These are phyloP conservation scores for Apis laboriosa DNA, from an alignment of 1,140 invertebrate species.

Conservation along the genomic window DNA sequence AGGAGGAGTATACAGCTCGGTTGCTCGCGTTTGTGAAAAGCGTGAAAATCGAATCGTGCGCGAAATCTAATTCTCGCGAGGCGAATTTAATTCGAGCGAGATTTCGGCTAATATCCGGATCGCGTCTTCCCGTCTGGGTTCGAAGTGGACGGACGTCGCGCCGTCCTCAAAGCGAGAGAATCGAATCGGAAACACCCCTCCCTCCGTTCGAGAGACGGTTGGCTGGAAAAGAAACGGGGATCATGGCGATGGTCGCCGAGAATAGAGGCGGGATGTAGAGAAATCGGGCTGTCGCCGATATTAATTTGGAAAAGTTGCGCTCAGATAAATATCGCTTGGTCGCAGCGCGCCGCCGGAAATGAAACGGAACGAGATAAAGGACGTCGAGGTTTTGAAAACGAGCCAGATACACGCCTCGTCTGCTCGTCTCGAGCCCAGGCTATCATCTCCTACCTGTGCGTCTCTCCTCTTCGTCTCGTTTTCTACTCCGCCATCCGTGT, in stretches of 20 bases:
- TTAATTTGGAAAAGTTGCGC: slow-evolving; percentile 40
- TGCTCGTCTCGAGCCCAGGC: background rate
- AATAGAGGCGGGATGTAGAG: background rate
- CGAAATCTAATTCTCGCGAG: too few relatives aligned
- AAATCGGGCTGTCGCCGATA: slow-evolving; percentile 26
- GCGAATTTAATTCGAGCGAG: background rate
- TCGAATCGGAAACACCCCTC: background rate
- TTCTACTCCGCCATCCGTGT: background rate
- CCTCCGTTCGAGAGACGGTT: background rate
- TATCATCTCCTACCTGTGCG: background rate
- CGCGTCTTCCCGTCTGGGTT: too few relatives aligned
- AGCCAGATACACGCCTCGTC: slow-evolving; percentile 37
- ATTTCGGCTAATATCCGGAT: background rate
- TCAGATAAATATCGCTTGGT: slow-evolving; percentile 18
- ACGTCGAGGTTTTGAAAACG: slow-evolving; percentile 23
- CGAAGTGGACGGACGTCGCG: background rate
- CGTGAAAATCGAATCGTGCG: background rate
- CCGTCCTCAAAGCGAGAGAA: background rate
- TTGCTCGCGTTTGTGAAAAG: background rate
- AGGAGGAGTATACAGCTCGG: too few relatives aligned
- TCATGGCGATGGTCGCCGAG: background rate
- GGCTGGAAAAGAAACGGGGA: background rate
- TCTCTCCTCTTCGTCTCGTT: background rate
- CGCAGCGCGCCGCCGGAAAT: slow-evolving; percentile 11
- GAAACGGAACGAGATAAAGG: slow-evolving; percentile 53